Evolutionary conservation across 2,113 vertebrate genomes (phyloP).

Genomic region (Hiodon alosoides): DNA sequence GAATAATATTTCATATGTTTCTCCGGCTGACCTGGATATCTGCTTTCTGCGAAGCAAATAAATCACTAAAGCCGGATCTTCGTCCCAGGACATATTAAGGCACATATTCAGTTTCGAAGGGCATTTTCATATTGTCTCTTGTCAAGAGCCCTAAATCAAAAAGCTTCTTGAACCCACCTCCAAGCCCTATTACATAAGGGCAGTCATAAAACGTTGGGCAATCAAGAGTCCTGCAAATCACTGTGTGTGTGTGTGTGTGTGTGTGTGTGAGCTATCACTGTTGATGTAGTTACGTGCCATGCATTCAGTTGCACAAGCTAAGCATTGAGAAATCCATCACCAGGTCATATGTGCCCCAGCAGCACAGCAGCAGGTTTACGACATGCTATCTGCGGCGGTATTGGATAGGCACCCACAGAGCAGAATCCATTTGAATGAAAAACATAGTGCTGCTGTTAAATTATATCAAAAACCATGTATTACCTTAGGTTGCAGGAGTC

Average conservation of each 20-base stretch:
- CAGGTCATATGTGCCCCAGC: not conserved
- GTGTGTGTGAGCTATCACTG: too few relatives aligned
- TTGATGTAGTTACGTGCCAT: too few relatives aligned
- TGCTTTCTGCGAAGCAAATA: not conserved
- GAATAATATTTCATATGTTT: too few relatives aligned
- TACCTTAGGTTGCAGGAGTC: not conserved
- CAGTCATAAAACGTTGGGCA: too few relatives aligned
- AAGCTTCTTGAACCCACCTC: too few relatives aligned
- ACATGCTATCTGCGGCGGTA: not conserved
- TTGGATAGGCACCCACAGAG: not conserved
- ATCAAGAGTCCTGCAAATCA: too few relatives aligned
- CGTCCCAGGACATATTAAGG: too few relatives aligned
- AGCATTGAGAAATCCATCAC: too few relatives aligned
- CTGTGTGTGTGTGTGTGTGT: too few relatives aligned
- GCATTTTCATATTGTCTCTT: conserved; percentile 1
- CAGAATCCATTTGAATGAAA: not conserved
- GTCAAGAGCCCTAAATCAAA: conserved; percentile 2
- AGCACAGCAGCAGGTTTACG: not conserved
- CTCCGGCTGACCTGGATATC: not conserved
- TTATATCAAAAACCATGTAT: not conserved
- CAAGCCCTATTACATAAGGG: too few relatives aligned
- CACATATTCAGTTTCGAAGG: too few relatives aligned
- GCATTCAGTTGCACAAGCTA: too few relatives aligned
- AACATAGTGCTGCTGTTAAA: not conserved
- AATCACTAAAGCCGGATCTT: not conserved